Conservation (phyloP, 1,140 invertebrate species). For the Nixonia krombeini region DNA sequence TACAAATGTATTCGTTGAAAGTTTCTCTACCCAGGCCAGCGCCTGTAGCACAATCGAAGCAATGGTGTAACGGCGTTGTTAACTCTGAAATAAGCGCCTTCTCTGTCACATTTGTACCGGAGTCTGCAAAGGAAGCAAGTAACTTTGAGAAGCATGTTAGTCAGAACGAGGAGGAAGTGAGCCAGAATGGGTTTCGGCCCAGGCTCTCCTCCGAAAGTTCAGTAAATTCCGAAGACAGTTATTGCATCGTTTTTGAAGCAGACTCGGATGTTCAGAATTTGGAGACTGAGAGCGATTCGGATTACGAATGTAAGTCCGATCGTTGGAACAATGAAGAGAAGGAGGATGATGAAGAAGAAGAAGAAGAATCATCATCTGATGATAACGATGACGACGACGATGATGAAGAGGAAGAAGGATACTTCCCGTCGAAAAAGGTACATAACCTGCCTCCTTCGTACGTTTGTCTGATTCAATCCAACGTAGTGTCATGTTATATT, state of each 20-base stretch:
- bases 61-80: neutral
- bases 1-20: neutral
- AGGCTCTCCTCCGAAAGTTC: conserved; percentile 57
- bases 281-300: conserved; percentile 28
- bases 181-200: conserved; percentile 23
- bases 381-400: no score
- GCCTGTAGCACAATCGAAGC: neutral
- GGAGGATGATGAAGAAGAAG: conserved; percentile 6
- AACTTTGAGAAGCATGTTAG: neutral
- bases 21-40: neutral
- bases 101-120: neutral
- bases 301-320: no score
- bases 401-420: no score
- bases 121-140: neutral
- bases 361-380: no score
- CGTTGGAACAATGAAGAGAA: conserved; percentile 1
- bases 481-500: no score
- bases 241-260: conserved; percentile 60
- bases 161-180: conserved; percentile 11
- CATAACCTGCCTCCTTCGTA: no score
- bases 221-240: conserved; percentile 69
- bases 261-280: conserved; percentile 27
- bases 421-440: no score
- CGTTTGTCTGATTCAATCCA: no score
- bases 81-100: neutral